phyloP scores from a whole-genome alignment of 2,797 vertebrate species.

The Syngnathus rostellatus region DNA sequence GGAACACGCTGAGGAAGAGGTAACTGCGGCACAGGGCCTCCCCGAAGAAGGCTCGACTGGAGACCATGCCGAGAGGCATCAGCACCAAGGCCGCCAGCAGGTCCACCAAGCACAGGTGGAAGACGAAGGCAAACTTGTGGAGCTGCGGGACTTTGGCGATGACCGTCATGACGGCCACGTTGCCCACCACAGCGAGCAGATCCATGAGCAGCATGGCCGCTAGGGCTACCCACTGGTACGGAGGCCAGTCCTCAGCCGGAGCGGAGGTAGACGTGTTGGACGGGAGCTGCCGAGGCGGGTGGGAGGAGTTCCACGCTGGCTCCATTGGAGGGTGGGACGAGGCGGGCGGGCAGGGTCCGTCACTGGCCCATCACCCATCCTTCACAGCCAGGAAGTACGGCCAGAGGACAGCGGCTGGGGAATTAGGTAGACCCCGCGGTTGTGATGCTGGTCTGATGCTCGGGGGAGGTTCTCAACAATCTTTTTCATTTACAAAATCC shows the following conservation, averaged over 20 bases:
- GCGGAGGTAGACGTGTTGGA: constrained; percentile 73
- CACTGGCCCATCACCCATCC: constrained; percentile 88
- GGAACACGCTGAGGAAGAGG: constrained; percentile 92
- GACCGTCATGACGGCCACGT: constrained; percentile 89
- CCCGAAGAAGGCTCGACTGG: constrained; percentile 80
- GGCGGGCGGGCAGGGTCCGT: constrained; percentile 69
- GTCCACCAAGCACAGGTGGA: constrained; percentile 98
- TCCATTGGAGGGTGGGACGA: constrained; percentile 81
- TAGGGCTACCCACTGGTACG: constrained; percentile 79
- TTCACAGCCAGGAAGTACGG: constrained; percentile 67
- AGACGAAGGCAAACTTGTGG: constrained; percentile 96
- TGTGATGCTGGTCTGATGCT: constrained; percentile 16
- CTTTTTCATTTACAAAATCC: constrained; percentile 25
- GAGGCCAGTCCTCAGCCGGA: constrained; percentile 67
- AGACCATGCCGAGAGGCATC: constrained; percentile 95
- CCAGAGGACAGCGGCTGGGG: constrained; percentile 47
- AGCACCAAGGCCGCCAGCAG: constrained; percentile 90
- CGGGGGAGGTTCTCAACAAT: constrained; percentile 20
- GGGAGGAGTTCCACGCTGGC: constrained; percentile 81
- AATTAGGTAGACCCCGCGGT: constrained; percentile 28
- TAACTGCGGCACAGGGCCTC: constrained; percentile 89
- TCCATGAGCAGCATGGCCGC: constrained; percentile 95
- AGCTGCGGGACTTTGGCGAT: constrained; percentile 91
- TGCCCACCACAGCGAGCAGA: constrained; percentile 87
- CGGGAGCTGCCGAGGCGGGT: constrained; percentile 51